These are phyloP conservation scores for Platynereis dumerilii DNA, from an alignment of 2,888 invertebrate genomes.

Conservation along the genomic window DNA sequence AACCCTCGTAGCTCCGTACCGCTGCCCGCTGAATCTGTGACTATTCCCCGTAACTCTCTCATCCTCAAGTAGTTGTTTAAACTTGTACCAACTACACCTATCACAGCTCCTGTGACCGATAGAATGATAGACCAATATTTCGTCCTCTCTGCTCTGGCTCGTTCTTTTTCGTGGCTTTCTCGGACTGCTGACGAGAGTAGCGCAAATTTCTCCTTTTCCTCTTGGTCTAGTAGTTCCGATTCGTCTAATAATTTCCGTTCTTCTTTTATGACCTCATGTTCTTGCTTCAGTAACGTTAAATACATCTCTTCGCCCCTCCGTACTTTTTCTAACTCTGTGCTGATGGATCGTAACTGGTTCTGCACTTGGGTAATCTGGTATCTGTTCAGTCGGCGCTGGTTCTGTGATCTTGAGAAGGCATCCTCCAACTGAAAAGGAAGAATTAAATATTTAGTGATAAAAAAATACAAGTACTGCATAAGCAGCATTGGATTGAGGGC, in stretches of 20 bases:
- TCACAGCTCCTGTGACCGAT: conserved; percentile 71
- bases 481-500: no score
- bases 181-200: conserved; percentile 78
- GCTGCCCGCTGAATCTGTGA: conserved; percentile 60
- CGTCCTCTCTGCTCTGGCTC: conserved; percentile 80
- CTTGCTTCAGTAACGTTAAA: conserved; percentile 76
- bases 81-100: conserved; percentile 73
- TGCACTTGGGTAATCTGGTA: conserved; percentile 47
- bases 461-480: no score
- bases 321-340: conserved; percentile 78
- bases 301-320: conserved; percentile 80
- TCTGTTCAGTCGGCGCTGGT: conserved; percentile 49
- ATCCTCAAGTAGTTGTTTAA: conserved; percentile 73
- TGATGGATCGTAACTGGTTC: conserved; percentile 71
- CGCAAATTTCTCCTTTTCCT: conserved; percentile 76
- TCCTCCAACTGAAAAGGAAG: conserved; percentile 51
- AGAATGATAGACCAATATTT: conserved; percentile 84
- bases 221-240: conserved; percentile 73
- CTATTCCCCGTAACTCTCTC: conserved; percentile 71
- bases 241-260: conserved; percentile 65
- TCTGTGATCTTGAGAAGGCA: conserved; percentile 50
- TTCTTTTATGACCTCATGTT: conserved; percentile 62
- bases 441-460: background rate
- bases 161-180: conserved; percentile 82
- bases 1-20: conserved; percentile 30